phyloP scores from a whole-genome alignment of 2,888 invertebrate species.

The Drosophila suboccidentalis region DNA sequence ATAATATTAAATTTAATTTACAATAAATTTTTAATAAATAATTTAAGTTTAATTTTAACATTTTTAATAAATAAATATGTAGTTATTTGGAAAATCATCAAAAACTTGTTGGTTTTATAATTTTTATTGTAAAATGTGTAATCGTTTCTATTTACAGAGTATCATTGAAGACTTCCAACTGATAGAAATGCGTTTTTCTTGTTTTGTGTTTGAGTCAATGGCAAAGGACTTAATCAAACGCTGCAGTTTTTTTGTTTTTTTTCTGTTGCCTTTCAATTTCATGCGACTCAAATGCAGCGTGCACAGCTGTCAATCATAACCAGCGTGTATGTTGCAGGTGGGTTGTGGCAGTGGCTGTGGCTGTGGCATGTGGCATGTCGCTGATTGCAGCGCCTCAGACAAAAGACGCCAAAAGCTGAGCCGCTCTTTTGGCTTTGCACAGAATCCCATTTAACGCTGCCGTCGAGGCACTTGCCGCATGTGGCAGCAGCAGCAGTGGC shows the following conservation, averaged over 20 bases:
- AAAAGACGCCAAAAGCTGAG: slow-evolving; percentile 61
- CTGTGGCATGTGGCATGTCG: slow-evolving; percentile 37
- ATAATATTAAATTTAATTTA: no score
- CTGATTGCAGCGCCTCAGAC: slow-evolving; percentile 64
- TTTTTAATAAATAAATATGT: no score
- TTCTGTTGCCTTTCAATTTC: slow-evolving; percentile 55
- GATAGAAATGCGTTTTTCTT: not conserved
- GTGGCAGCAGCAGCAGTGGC: slow-evolving; percentile 40
- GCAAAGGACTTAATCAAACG: slow-evolving; percentile 69
- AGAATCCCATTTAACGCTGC: slow-evolving; percentile 71
- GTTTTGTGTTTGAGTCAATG: slow-evolving; percentile 12
- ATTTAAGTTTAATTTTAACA: no score
- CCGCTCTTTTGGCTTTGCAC: slow-evolving; percentile 59
- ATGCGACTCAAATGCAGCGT: slow-evolving; percentile 71
- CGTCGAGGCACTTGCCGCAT: slow-evolving; percentile 39
- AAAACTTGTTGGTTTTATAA: no score
- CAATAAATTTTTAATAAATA: no score
- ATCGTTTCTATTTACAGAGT: slow-evolving; percentile 6
- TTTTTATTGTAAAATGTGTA: no score
- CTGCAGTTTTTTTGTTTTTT: slow-evolving; percentile 68
- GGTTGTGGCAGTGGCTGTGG: slow-evolving; percentile 9
- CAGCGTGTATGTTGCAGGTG: slow-evolving; percentile 18
- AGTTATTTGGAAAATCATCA: no score
- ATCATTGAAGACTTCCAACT: not conserved
- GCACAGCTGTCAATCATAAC: slow-evolving; percentile 77